Percentiles rank a stretch among this genome's conserved stretches.
Conservation (phyloP, 2,797 vertebrate species). For the Spondyliosoma cantharus region DNA sequence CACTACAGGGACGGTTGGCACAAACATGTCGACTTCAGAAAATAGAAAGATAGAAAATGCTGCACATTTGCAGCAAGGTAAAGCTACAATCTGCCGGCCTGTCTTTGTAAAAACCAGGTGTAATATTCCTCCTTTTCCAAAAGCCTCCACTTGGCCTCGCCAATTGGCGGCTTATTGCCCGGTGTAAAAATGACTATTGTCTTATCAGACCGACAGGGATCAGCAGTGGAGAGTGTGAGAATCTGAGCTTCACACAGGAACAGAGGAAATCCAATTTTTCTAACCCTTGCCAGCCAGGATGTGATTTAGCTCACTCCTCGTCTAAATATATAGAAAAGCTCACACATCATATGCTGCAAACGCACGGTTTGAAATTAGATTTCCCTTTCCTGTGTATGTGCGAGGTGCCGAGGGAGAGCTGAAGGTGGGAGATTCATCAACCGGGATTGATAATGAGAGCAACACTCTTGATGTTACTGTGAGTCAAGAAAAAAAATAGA, state of each 20-base stretch:
- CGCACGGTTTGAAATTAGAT: slow-evolving; percentile 47
- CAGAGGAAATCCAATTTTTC: slow-evolving; percentile 42
- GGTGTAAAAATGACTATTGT: too few relatives aligned
- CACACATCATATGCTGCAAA: slow-evolving; percentile 49
- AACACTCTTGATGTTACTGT: slow-evolving; percentile 41
- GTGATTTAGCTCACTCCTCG: slow-evolving; percentile 45
- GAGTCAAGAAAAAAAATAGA: slow-evolving; percentile 35
- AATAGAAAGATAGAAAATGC: too few relatives aligned
- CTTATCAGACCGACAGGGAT: slow-evolving; percentile 7
- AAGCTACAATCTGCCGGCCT: too few relatives aligned
- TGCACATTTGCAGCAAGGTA: too few relatives aligned
- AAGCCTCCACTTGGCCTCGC: too few relatives aligned
- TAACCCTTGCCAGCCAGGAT: slow-evolving; percentile 26
- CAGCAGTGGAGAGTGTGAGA: slow-evolving; percentile 1
- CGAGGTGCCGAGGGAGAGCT: slow-evolving; percentile 25
- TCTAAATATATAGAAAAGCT: slow-evolving; percentile 58
- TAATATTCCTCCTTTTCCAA: too few relatives aligned
- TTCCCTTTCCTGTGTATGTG: slow-evolving; percentile 32
- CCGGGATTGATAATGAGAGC: slow-evolving; percentile 62
- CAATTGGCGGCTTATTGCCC: too few relatives aligned
- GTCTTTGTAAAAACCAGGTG: too few relatives aligned
- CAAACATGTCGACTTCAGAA: too few relatives aligned
- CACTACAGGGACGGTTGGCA: too few relatives aligned
- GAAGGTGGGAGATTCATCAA: slow-evolving; percentile 59
- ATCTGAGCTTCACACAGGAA: slow-evolving; percentile 23